These are phyloP conservation scores for Exaiptasia diaphana DNA, from an alignment of 64 coral and sea anemone species.

Conservation along the genomic window DNA sequence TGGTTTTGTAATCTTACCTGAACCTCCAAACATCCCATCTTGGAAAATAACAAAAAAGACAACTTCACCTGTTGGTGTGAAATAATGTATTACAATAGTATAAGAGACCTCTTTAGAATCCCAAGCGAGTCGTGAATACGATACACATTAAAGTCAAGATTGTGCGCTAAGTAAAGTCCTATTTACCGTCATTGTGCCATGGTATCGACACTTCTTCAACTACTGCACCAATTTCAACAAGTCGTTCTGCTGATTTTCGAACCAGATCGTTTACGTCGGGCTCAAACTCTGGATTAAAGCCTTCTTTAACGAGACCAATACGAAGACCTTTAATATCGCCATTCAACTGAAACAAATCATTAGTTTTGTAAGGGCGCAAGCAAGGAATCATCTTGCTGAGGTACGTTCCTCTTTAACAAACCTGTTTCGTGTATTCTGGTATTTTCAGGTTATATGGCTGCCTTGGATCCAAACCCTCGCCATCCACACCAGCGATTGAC, in stretches of 20 bases:
- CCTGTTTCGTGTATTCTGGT: not conserved
- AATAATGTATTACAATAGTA: too few relatives aligned
- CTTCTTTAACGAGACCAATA: conserved; percentile 62
- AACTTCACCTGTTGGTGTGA: too few relatives aligned
- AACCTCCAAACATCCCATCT: too few relatives aligned
- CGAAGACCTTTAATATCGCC: conserved; percentile 44
- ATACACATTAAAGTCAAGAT: too few relatives aligned
- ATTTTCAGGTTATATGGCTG: conserved; percentile 6
- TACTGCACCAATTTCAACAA: conserved; percentile 39
- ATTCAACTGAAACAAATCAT: conserved; percentile 27
- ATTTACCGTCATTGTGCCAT: conserved; percentile 22
- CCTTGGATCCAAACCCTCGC: not conserved
- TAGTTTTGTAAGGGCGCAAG: not conserved
- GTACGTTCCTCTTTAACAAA: too few relatives aligned
- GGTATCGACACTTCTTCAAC: conserved; percentile 64
- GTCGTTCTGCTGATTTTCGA: conserved; percentile 28
- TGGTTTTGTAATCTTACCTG: too few relatives aligned
- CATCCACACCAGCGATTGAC: not conserved
- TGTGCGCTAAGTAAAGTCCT: too few relatives aligned
- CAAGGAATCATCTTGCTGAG: not conserved
- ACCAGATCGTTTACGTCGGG: conserved; percentile 72
- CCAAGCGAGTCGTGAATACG: too few relatives aligned
- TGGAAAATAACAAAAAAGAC: too few relatives aligned
- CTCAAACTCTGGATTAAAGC: conserved; percentile 61
- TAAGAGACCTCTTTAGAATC: too few relatives aligned